These are phyloP conservation scores for Syngnathus acus DNA, from an alignment of 2,797 vertebrate genomes.

Conservation along the genomic window DNA sequence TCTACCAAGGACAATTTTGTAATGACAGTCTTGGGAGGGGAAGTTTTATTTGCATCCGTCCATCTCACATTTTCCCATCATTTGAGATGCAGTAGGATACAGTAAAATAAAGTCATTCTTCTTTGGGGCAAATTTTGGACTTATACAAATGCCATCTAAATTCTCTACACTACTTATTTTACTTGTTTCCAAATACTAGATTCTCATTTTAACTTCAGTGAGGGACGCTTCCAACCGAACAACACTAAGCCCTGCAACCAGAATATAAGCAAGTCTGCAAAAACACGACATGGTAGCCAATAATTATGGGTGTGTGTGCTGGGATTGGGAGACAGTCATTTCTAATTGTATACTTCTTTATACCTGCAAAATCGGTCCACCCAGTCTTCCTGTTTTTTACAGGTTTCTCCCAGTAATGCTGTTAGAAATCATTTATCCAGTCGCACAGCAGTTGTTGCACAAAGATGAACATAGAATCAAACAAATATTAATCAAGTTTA, in stretches of 20 bases:
- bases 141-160: not conserved
- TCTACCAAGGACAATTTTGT: constrained; percentile 20
- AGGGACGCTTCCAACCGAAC: not conserved
- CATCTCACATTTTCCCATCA: constrained; percentile 9
- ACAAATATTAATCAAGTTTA: too few species aligned
- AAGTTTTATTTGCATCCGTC: constrained; percentile 18
- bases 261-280: not conserved
- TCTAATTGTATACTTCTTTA: constrained; percentile 22
- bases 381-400: constrained; percentile 2
- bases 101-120: not conserved
- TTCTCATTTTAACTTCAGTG: not conserved
- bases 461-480: too few species aligned
- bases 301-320: constrained; percentile 52
- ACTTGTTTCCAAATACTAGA: not conserved
- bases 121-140: not conserved
- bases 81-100: constrained; percentile 9
- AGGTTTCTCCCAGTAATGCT: too few species aligned
- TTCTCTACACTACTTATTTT: not conserved
- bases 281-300: constrained; percentile 20
- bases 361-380: constrained; percentile 22
- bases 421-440: too few species aligned
- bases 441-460: too few species aligned
- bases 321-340: constrained; percentile 19
- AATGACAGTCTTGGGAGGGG: constrained; percentile 22
- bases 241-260: not conserved